phyloP scores from a whole-genome alignment of 2,113 vertebrate species.

The Chaetops frenatus region DNA sequence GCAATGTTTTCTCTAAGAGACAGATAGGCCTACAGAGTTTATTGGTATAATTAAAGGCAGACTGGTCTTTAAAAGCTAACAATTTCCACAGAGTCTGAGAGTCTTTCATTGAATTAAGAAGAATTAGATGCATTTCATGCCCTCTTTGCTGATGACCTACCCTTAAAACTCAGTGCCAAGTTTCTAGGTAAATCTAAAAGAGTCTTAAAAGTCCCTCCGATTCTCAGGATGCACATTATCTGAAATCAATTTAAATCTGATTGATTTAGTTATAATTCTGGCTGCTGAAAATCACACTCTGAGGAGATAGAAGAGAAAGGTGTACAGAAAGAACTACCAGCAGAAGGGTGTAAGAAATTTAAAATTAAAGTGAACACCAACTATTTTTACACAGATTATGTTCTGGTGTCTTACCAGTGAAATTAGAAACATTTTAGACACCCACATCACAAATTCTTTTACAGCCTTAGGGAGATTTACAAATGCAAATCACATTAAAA shows the following conservation, averaged over 20 bases:
- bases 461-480: background rate
- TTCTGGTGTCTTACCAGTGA: background rate
- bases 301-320: background rate
- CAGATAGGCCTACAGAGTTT: conserved; percentile 22
- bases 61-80: conserved; percentile 30
- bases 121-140: background rate
- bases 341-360: background rate
- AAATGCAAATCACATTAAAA: background rate
- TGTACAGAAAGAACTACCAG: background rate
- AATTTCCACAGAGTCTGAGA: background rate
- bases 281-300: background rate
- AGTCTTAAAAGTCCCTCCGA: background rate
- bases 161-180: background rate
- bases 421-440: background rate
- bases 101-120: conserved; percentile 34
- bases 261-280: background rate
- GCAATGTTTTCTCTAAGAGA: conserved; percentile 41
- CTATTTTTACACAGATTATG: background rate
- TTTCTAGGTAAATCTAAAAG: background rate
- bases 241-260: background rate
- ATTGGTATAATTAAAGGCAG: conserved; percentile 38
- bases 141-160: background rate
- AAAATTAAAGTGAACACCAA: background rate
- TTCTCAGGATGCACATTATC: background rate
- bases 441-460: background rate